Evolutionary conservation across 2,797 vertebrate species (phyloP), one percentile per base, ranked within the genome.

Genomic region (Toxotes lorentzi): DNA sequence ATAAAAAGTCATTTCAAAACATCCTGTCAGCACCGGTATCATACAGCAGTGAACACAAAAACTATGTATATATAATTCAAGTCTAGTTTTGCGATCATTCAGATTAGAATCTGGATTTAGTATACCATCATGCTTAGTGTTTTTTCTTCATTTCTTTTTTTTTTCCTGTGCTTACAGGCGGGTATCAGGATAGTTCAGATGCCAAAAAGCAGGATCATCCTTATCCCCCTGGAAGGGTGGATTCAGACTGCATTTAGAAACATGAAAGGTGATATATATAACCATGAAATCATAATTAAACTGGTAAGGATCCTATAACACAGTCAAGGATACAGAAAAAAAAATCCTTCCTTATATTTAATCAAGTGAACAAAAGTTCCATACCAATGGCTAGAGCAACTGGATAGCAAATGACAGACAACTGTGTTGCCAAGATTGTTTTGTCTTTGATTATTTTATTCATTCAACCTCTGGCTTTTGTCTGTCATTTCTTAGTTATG

Each of bases 161-260:
- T 34, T 57, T 54, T 43, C 19, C 17, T 41, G 62, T 48, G 57
- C 58, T 72, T 62, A 35, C 59, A 79, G 82, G 72, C 75, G 9
- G 59, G 62, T 74, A 68, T 84, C 34, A 47, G 53, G 41, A 50
- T 35, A 51, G 50, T 75, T 74, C 61, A 38, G 56, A 69, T 85
- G 86, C 79, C 85, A 84, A 76, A 83, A 81, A 78, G 58, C 3
- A 51, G 81, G 69, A 84, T 78, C 79, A 86, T 70, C 73, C 73
- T 73, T 64, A 89, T 83, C 75, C 59, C 45, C 54, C 83, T 74
- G 41, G 34, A 84, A 79, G 80, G 69, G 30, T 38, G 65, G 74
- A 89, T 88, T 83, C 68, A 63, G 40, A 68, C 57, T 71, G 60
- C 57, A 76, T 84, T 89, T 84, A 81, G 51, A 79, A 67, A 81